Evolutionary conservation across 2,797 vertebrate genomes (phyloP).

Genomic region (Hydrophis major): DNA sequence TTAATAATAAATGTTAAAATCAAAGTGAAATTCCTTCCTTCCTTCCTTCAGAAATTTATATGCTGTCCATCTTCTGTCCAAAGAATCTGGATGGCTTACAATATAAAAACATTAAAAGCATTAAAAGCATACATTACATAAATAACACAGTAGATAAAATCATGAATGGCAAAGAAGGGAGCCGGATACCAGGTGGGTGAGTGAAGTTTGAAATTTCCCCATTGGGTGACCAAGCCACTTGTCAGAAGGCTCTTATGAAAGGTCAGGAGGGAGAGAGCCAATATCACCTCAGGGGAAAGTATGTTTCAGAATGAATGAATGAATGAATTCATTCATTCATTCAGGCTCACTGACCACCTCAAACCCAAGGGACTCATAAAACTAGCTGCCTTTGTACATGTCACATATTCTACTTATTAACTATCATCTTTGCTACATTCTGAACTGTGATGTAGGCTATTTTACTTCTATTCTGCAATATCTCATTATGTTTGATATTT

Average conservation of each 20-base stretch:
- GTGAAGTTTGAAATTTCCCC: not conserved
- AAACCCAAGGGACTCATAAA: not conserved
- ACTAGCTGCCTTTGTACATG: not conserved
- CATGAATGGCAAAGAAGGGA: not conserved
- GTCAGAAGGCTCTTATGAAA: not conserved
- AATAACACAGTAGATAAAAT: not conserved
- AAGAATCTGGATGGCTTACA: not conserved
- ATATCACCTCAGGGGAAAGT: not conserved
- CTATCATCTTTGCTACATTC: not conserved
- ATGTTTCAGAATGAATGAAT: not conserved
- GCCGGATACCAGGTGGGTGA: rapidly evolving
- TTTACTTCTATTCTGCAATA: not conserved
- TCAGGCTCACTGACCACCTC: not conserved
- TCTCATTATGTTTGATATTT: not conserved
- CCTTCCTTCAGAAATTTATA: not conserved
- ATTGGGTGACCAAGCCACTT: not conserved
- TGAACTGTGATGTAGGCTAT: not conserved
- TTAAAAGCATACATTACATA: not conserved
- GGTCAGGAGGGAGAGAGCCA: not conserved
- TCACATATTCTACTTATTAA: not conserved
- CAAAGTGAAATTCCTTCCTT: not conserved
- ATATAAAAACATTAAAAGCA: not conserved
- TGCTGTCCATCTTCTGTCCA: not conserved
- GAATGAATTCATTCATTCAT: not conserved
- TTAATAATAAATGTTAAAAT: not conserved